Conservation (phyloP, 2,888 invertebrate species). For the Drosophila villosipedis region DNA sequence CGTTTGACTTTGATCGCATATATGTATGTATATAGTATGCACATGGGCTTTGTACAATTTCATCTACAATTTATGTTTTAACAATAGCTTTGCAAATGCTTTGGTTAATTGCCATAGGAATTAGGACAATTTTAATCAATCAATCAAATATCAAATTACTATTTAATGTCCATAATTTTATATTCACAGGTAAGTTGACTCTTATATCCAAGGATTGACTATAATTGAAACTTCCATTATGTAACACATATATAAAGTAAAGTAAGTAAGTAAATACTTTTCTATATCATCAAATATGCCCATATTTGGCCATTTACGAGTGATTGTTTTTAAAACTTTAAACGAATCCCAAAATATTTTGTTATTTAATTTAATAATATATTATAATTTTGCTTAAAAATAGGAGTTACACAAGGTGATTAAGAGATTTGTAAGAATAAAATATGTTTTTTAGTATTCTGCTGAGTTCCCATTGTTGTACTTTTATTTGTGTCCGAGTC, state of each 20-base stretch:
- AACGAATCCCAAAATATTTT: neutral
- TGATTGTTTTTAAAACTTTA: neutral
- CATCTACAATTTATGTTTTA: constrained; percentile 34
- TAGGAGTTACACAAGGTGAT: neutral
- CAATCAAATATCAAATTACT: neutral
- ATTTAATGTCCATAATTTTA: constrained; percentile 1
- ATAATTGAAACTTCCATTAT: neutral
- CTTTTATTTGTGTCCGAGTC: constrained; percentile 42
- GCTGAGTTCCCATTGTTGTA: constrained; percentile 8
- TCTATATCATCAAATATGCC: neutral
- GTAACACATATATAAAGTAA: neutral
- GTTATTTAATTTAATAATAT: neutral
- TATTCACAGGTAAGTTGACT: constrained; percentile 48
- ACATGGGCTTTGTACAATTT: constrained; percentile 4
- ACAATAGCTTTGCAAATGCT: constrained; percentile 2
- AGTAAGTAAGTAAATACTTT: constrained; percentile 18
- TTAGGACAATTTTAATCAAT: neutral
- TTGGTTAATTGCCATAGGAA: neutral
- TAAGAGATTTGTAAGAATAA: constrained; percentile 12
- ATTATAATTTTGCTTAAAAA: neutral
- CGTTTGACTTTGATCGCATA: constrained; percentile 2
- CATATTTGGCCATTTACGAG: neutral
- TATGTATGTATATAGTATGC: neutral
- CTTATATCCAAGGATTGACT: neutral
- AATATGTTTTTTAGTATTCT: constrained; percentile 2